Base-by-base conservation (phyloP, 2,113 vertebrate species). In the Helogale parvula region DNA sequence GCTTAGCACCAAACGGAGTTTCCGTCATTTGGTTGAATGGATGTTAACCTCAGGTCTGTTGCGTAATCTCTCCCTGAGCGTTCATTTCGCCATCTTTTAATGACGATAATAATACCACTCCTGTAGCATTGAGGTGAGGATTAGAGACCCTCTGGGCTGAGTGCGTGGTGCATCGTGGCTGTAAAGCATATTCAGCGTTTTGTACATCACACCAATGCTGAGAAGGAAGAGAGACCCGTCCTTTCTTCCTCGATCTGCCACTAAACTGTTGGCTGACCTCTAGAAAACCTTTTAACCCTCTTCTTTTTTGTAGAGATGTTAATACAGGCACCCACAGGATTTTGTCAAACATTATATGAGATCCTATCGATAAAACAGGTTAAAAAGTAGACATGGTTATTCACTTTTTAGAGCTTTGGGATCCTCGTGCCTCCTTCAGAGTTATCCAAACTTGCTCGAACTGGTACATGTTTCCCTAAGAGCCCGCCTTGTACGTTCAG, bases 81-180 rank as follows among this genome's bases (percentile, higher is more conserved):
- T 52, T 79, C 52, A 25, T 65, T 88, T 66, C 72, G 93, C 47
- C 27, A 54, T 89, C 8, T 94, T 65, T 81, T 85, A 71, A 69
- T 65, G 69, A 84, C 83, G 52, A 38, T 31, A 74, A 81, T 19
- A 41, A 89, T 45, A 45, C 7, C 33, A 29, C 12, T 69, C 41
- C 31, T 15, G 1, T 45, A 50, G 63, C 23, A 80, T 27, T 0
- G 2, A 57, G 12, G 65, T 47, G 33, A 89, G n/a, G 9, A 38
- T 23, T 25, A 81, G 38, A 63, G 14, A 16, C 5, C 13, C 16
- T 19, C 3, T 41, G 2, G 41, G 35, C 19, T n/a, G 69, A n/a
- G 65, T 15, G 21, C 5, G 2, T 0, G 14, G 11, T 6, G 1
- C 23, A 5, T 65, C 52, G 5, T 21, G 65, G 17, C 68, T 17